Evolutionary conservation across 2,888 invertebrate species (phyloP), one percentile per base, ranked within the genome.

Genomic region (Encarsia formosa): DNA sequence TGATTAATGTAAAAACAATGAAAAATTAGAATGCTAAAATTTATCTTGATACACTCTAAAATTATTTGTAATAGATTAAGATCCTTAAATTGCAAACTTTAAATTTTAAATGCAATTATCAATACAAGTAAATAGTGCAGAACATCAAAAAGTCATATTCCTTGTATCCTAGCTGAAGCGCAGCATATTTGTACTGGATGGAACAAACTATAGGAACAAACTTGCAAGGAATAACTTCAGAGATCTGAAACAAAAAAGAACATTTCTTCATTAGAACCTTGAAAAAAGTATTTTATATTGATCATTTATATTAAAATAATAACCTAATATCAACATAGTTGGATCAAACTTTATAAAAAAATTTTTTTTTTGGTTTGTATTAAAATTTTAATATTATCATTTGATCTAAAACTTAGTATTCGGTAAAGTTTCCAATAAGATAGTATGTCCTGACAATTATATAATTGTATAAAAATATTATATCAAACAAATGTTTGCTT

Each of bases 21-120:
- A 26, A 46, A 54, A 50, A 54, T 35, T 34, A 54, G 23, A n/a
- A 50, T 38, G 37, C 34, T n/a, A 22, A 44, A 41, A 43, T 18
- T 23, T 46, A 24, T 51, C 35, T 55, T 18, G 37, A 54, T 15
- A 49, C n/a, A 37, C n/a, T 29, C 39, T 44, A 55, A 16, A 45
- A 51, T 41, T 47, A 49, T 46, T 54, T 46, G 42, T 43, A 49
- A 45, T 49, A 54, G 19, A 47, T 29, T 26, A 44, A 46, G 6
- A 44, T n/a, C 24, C 45, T 44, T 37, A 43, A 49, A 37, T 48
- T 38, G 38, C 24, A 32, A 48, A 41, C 18, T 48, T 51, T 45
- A 43, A 38, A 26, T 18, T 38, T 42, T 52, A 56, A 56, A 56
- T 56, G 56, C 56, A 13, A 49, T 49, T 32, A 45, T 49, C 42